A percentile compares a stretch with the other conserved stretches of the same genome.
Evolutionary conservation across 37 sponge, comb jelly and placozoan genomes (phyloP).

Genomic region (Chondrosia reniformis): DNA sequence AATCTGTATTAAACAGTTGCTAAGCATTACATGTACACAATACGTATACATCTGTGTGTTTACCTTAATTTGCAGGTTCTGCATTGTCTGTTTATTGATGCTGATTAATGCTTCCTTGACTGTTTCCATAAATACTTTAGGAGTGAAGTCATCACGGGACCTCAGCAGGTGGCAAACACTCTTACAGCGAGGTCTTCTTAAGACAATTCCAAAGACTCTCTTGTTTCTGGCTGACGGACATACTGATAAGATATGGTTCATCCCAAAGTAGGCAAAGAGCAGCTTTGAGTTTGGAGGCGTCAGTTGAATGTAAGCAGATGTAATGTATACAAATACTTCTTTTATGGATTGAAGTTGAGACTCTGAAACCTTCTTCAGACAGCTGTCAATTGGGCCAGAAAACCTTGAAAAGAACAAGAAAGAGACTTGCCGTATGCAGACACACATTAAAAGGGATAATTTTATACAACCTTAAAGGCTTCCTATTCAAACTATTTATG

Average conservation of each 20-base stretch:
- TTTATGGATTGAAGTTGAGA: not conserved
- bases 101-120: conserved; percentile 22
- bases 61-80: not conserved
- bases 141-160: conserved; percentile 32
- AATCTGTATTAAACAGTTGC: not conserved
- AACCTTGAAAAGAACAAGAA: not conserved
- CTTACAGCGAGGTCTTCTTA: conserved; percentile 32
- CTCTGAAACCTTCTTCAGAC: not conserved
- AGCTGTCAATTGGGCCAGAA: not conserved
- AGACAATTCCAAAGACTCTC: conserved; percentile 43
- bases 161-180: conserved; percentile 53
- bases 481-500: no score
- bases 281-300: conserved; percentile 41
- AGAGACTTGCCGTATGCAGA: no score
- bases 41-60: not conserved
- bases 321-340: conserved; percentile 49
- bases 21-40: not conserved
- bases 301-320: conserved; percentile 42
- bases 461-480: no score
- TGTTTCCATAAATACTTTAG: conserved; percentile 34
- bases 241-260: conserved; percentile 43
- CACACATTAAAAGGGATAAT: no score
- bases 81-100: not conserved
- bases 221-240: conserved; percentile 54
- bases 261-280: conserved; percentile 57